A percentile compares a stretch with the other conserved stretches of the same genome.
These are phyloP conservation scores for Pavo muticus DNA, from an alignment of 2,113 vertebrate genomes.

Conservation along the genomic window DNA sequence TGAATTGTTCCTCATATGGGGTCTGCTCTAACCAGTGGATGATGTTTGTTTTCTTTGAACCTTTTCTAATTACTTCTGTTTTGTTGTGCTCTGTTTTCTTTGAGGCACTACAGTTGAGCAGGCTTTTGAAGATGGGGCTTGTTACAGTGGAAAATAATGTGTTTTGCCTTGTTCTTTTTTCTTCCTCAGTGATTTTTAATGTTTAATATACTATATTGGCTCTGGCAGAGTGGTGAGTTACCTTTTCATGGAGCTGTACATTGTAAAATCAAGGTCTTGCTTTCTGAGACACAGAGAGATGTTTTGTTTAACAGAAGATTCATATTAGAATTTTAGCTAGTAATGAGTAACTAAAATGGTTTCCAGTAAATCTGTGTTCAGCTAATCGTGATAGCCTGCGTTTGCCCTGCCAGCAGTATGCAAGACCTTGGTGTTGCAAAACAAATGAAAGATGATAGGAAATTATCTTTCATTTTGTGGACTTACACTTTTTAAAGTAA, in stretches of 20 bases:
- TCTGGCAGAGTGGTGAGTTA: not conserved
- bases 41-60: not conserved
- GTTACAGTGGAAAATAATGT: not conserved
- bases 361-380: not conserved
- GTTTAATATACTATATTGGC: not conserved
- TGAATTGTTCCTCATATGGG: not conserved
- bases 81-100: not conserved
- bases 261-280: not conserved
- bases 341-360: not conserved
- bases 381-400: not conserved
- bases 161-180: not conserved
- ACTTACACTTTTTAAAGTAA: not conserved
- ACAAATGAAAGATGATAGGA: not conserved
- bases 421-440: not conserved
- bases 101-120: not conserved
- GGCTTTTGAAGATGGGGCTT: not conserved
- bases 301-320: not conserved
- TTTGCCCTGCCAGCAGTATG: not conserved
- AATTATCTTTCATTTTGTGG: not conserved
- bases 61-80: not conserved
- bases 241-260: not conserved
- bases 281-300: not conserved
- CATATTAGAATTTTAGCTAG: not conserved
- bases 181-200: not conserved
- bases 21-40: not conserved